Evolutionary conservation across 2,113 vertebrate species (phyloP).

Genomic region (Cyanistes caeruleus): DNA sequence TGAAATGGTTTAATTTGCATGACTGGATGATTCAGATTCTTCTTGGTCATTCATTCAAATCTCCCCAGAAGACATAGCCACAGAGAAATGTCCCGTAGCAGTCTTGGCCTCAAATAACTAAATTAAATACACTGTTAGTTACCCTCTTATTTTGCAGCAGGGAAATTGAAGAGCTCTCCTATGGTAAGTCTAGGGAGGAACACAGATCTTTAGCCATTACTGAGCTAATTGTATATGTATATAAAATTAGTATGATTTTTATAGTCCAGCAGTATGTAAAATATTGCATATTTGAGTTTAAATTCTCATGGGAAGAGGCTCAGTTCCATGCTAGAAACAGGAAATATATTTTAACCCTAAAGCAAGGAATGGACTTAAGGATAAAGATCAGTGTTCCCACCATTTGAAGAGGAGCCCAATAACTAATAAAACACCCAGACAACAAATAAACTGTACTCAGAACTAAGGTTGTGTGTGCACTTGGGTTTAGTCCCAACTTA

Average conservation of each 20-base stretch:
- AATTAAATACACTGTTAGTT: slow-evolving; percentile 24
- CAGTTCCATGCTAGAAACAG: neutral
- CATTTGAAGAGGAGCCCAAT: neutral
- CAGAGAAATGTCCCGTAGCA: neutral
- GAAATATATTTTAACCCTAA: neutral
- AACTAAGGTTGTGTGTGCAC: rapidly evolving
- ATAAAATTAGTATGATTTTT: slow-evolving; percentile 8
- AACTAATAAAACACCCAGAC: neutral
- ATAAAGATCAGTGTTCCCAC: neutral
- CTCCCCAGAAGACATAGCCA: neutral
- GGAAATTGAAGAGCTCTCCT: neutral
- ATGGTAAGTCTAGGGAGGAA: neutral
- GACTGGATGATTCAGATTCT: slow-evolving; percentile 52
- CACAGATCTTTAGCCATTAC: neutral
- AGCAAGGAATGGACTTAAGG: neutral
- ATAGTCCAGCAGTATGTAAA: neutral
- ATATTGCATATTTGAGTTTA: neutral
- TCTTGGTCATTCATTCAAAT: slow-evolving; percentile 55
- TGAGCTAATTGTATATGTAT: neutral
- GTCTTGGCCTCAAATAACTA: slow-evolving; percentile 9
- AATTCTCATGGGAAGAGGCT: neutral
- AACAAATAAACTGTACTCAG: neutral
- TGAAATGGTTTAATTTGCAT: slow-evolving; percentile 62
- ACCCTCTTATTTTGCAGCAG: neutral
- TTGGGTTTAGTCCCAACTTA: neutral